Percentiles rank a stretch among this genome's conserved stretches.
phyloP scores from a whole-genome alignment of 2,113 vertebrate genomes.

The Brevimyrus niger region DNA sequence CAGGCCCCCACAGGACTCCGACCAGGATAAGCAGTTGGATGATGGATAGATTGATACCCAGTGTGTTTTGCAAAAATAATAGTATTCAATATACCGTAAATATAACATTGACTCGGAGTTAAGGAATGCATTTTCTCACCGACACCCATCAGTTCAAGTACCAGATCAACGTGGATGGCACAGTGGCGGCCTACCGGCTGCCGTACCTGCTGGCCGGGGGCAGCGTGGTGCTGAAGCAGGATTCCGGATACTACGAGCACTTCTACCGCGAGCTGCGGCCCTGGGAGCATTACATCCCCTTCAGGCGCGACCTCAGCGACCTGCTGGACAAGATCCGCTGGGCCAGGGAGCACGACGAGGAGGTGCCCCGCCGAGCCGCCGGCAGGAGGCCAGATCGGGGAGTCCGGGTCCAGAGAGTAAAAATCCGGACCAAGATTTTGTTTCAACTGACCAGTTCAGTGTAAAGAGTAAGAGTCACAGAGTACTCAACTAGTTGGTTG shows the following conservation, averaged over 20 bases:
- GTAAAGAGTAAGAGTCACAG: too few species aligned
- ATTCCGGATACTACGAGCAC: slow-evolving; percentile 92
- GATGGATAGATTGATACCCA: neutral
- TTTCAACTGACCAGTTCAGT: neutral
- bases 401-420: neutral
- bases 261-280: slow-evolving; percentile 84
- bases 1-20: neutral
- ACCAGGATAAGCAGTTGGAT: neutral
- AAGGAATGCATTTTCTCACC: neutral
- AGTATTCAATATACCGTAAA: neutral
- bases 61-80: neutral
- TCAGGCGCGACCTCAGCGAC: slow-evolving; percentile 83
- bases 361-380: slow-evolving; percentile 57
- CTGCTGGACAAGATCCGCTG: slow-evolving; percentile 87
- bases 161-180: slow-evolving; percentile 93
- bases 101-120: neutral
- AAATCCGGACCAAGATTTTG: neutral
- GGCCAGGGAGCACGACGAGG: slow-evolving; percentile 84
- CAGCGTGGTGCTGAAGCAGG: slow-evolving; percentile 93
- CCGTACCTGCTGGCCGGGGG: slow-evolving; percentile 88
- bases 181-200: slow-evolving; percentile 88
- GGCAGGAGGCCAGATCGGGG: neutral
- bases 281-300: slow-evolving; percentile 91
- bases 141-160: slow-evolving; percentile 80
- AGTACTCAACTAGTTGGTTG: neutral